Evolutionary conservation across 1,140 invertebrate genomes (phyloP).

Genomic region (Eurytemora carolleeae): DNA sequence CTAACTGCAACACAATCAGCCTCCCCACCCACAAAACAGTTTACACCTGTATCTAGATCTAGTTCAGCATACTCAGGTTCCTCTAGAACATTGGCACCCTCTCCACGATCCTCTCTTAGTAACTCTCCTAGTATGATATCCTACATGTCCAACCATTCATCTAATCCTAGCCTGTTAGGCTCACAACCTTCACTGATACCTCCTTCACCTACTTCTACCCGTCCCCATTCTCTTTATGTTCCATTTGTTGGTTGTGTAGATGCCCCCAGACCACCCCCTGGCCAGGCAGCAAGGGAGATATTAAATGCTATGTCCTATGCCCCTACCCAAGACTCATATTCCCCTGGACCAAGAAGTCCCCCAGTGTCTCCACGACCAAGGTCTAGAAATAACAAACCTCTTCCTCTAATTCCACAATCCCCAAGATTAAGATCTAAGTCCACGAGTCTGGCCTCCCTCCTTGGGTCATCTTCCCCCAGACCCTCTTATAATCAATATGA

Average conservation of each 20-base stretch:
- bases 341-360: not conserved
- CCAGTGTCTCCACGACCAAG: not conserved
- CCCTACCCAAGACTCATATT: slow-evolving; percentile 6
- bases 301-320: slow-evolving; percentile 1
- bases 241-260: slow-evolving; percentile 10
- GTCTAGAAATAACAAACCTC: not conserved
- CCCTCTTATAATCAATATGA: not conserved
- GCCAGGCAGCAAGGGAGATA: slow-evolving; percentile 5
- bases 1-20: too few species aligned
- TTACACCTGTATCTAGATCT: too few species aligned
- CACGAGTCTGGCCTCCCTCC: not conserved
- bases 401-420: not conserved
- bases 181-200: not conserved
- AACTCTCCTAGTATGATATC: not conserved
- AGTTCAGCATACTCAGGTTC: not conserved
- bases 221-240: not conserved
- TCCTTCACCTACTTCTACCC: not conserved
- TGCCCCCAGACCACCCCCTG: not conserved
- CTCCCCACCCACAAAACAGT: too few species aligned
- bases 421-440: not conserved
- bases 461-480: not conserved
- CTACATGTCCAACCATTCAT: not conserved
- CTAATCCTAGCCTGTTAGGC: not conserved
- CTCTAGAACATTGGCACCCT: not conserved
- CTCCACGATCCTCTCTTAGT: not conserved